Conservation (phyloP, 2,113 vertebrate genomes). For the Chaetops frenatus region DNA sequence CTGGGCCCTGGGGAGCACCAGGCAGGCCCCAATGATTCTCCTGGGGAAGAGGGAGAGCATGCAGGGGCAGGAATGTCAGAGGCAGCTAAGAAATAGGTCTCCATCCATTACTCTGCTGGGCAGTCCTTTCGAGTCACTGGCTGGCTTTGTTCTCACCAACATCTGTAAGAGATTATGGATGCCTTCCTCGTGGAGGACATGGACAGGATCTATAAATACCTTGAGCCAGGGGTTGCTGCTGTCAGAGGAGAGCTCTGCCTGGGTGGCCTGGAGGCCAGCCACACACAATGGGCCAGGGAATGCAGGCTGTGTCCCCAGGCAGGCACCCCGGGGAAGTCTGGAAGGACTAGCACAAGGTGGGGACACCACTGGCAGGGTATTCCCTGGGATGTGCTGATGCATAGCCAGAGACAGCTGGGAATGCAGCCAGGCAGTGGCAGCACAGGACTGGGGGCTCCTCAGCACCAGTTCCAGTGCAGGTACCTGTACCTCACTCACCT, state of each 20-base stretch:
- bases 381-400: not conserved
- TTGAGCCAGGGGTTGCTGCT: not conserved
- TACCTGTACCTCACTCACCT: not conserved
- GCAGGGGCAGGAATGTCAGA: slow-evolving; percentile 19
- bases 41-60: not conserved
- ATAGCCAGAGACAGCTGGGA: not conserved
- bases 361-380: not conserved
- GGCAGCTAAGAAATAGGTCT: not conserved
- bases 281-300: rapidly evolving
- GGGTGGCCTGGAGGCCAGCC: slow-evolving; percentile 46
- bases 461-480: rapidly evolving
- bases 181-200: not conserved
- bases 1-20: not conserved
- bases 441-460: not conserved
- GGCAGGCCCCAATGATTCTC: not conserved
- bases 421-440: rapidly evolving
- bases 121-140: slow-evolving; percentile 17
- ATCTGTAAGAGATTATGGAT: slow-evolving; percentile 65
- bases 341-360: not conserved
- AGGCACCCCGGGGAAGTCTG: rapidly evolving
- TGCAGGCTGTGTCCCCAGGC: not conserved
- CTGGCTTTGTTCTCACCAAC: slow-evolving; percentile 61
- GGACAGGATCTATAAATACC: slow-evolving; percentile 47
- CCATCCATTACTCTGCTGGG: slow-evolving; percentile 21
- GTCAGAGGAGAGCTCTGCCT: slow-evolving; percentile 37